Conservation (phyloP, 2,888 invertebrate species). For the Philhelius pedissequus region DNA sequence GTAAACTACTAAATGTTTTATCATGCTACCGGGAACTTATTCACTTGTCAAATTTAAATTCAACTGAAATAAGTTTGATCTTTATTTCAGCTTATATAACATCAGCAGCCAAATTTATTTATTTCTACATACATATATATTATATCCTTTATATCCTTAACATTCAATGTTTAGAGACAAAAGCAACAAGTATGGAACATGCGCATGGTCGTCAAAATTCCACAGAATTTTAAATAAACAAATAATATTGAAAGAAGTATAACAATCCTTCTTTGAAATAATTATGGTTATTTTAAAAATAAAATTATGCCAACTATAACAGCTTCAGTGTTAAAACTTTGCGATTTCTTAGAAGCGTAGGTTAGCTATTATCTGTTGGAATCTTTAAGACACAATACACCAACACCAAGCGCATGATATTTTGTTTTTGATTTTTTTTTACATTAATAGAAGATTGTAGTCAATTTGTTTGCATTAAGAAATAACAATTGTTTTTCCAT, state of each 20-base stretch:
- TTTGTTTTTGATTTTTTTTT: neutral
- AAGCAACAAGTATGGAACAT: slow-evolving; percentile 39
- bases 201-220: slow-evolving; percentile 17
- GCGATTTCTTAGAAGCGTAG: neutral
- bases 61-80: slow-evolving; percentile 53
- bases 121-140: neutral
- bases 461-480: slow-evolving; percentile 57
- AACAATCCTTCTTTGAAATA: neutral
- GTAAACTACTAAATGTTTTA: neutral
- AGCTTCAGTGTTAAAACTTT: neutral
- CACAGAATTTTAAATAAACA: neutral
- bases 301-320: neutral
- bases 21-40: slow-evolving; percentile 9
- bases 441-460: slow-evolving; percentile 8
- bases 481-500: neutral
- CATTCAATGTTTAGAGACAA: neutral
- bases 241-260: neutral
- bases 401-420: neutral
- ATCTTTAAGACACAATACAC: neutral
- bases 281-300: neutral
- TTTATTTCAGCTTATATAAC: slow-evolving; percentile 44
- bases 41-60: slow-evolving; percentile 23
- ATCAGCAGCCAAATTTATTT: neutral
- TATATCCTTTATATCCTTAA: neutral
- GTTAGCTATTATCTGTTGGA: neutral